Conservation (phyloP, 2,888 invertebrate genomes). For the Oscheius sp. region DNA sequence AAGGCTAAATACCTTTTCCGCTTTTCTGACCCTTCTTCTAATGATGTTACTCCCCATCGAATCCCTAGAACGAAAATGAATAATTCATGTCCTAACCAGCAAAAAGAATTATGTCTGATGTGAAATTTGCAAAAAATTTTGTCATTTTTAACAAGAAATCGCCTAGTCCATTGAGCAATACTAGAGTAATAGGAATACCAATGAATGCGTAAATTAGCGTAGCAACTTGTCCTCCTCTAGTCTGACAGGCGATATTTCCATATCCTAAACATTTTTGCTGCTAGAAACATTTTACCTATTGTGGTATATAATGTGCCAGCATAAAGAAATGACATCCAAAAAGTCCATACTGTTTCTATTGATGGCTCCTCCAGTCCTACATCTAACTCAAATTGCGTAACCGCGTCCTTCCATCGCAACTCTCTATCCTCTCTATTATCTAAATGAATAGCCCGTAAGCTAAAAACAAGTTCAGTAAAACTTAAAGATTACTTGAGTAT, state of each 20-base stretch:
- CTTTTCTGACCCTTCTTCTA: slow-evolving; percentile 30
- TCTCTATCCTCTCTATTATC: slow-evolving; percentile 56
- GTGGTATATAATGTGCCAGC: slow-evolving; percentile 70
- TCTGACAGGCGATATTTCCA: slow-evolving; percentile 92
- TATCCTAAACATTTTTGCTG: slow-evolving; percentile 79
- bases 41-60: slow-evolving; percentile 15
- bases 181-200: slow-evolving; percentile 93
- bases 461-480: slow-evolving; percentile 8
- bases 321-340: slow-evolving; percentile 67
- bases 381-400: slow-evolving; percentile 60
- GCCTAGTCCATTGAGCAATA: slow-evolving; percentile 92
- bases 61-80: slow-evolving; percentile 22
- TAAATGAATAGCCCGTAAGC: slow-evolving; percentile 56
- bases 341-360: slow-evolving; percentile 64
- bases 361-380: slow-evolving; percentile 52
- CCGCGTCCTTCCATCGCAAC: slow-evolving; percentile 63
- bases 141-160: slow-evolving; percentile 78
- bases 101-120: slow-evolving; percentile 40
- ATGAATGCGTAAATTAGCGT: slow-evolving; percentile 88
- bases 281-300: slow-evolving; percentile 56
- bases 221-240: slow-evolving; percentile 83
- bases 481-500: slow-evolving; percentile 64
- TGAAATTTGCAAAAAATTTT: slow-evolving; percentile 35
- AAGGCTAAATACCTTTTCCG: slow-evolving; percentile 15
- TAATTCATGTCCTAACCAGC: slow-evolving; percentile 35